Conservation (phyloP, 2,888 invertebrate species). For the Luperina nickerlii region DNA sequence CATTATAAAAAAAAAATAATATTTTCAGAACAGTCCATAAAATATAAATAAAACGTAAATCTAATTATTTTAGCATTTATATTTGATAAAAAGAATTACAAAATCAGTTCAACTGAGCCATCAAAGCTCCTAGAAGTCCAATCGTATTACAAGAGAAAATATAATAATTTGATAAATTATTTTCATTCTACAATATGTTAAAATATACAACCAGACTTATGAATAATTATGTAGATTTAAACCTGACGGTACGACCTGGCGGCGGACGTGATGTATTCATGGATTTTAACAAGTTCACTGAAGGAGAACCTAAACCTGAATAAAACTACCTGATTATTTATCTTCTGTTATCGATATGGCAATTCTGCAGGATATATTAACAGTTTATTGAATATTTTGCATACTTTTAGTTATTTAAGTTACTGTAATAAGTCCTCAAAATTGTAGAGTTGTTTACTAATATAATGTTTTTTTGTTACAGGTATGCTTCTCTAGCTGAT, state of each 20-base stretch:
- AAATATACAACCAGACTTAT: slow-evolving; percentile 38
- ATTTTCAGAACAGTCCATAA: neutral
- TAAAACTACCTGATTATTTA: neutral
- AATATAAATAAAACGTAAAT: neutral
- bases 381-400: neutral
- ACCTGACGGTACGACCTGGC: neutral
- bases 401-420: neutral
- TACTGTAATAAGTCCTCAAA: neutral
- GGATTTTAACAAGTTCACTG: slow-evolving; percentile 17
- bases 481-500: slow-evolving; percentile 40
- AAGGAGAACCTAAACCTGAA: neutral
- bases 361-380: neutral
- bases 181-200: slow-evolving; percentile 18
- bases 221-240: slow-evolving; percentile 47
- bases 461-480: slow-evolving; percentile 45
- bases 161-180: slow-evolving; percentile 36
- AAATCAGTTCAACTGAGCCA: slow-evolving; percentile 7
- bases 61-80: neutral
- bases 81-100: slow-evolving; percentile 22
- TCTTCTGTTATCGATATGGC: neutral
- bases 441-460: neutral
- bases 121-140: neutral
- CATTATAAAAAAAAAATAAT: neutral
- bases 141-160: slow-evolving; percentile 26
- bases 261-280: slow-evolving; percentile 15